Base-by-base conservation (phyloP, 1,140 invertebrate genomes). In the Neodiprion lecontei region DNA sequence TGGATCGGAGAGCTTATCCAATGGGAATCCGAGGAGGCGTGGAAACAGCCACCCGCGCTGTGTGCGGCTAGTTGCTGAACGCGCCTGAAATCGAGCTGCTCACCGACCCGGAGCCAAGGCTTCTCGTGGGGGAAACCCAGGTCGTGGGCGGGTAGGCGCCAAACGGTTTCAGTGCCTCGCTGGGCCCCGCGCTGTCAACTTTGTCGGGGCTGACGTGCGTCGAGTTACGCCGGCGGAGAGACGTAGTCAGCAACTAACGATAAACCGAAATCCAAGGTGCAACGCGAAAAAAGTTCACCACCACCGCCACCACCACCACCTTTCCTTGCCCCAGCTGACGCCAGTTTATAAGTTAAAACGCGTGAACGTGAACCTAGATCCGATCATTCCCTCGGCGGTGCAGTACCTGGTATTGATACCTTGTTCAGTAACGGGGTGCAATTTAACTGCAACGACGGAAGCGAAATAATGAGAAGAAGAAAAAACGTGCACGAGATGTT, bases 121-220 rank as follows among this genome's bases (percentile, higher is more conserved):
- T 21, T 69, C 28, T 67, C 10, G 61, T 82, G 78, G 81, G 78
- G 81, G 70, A 47, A 28, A 67, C 70, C 72, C 53, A 73, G 69
- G 47, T n/a, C 72, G 67, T 68, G 69, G 69, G 73, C 76, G 76
- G 76, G 65, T 74, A 83, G 84, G 11, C 53, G 53, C 53, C 53
- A 61, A 61, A 61, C 53, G 53, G 53, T 61, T 61, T 85, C 82
- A 86, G 86, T 86, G 85, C 81, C 83, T 85, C 80, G 76, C 79
- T 78, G 79, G 84, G 85, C 81, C 83, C 83, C 84, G 83, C 78
- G 83, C 72, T 79, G 84, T 82, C 79, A 82, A 82, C 83, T 72
- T 86, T 82, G 82, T 72, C 65, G 80, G 79, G 80, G 80, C 82
- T 84, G 82, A 61, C 79, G 83, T 84, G 7, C 48, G 17, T 61